Conservation (phyloP, 2,888 invertebrate genomes). For the Kuschelorhynchus macadamiae region DNA sequence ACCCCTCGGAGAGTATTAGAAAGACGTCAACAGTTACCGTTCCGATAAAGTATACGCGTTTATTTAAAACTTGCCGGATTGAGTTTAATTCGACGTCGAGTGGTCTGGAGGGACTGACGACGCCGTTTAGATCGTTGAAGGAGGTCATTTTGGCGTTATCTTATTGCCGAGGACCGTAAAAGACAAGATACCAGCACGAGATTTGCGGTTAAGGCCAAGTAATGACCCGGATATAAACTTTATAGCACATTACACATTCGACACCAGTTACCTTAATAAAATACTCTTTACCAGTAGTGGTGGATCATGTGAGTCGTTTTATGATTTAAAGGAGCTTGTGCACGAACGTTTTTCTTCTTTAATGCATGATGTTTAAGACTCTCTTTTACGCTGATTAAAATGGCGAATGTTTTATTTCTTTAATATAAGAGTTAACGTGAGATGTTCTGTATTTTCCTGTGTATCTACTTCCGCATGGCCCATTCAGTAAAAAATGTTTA, state of each 20-base stretch:
- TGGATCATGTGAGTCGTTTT: slow-evolving; percentile 9
- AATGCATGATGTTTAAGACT: no score
- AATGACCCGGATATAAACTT: slow-evolving; percentile 68
- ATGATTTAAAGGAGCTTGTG: background rate
- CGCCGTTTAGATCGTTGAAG: slow-evolving; percentile 63
- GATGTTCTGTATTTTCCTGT: no score
- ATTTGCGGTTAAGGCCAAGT: slow-evolving; percentile 67
- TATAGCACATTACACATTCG: slow-evolving; percentile 69
- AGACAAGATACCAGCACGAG: slow-evolving; percentile 65
- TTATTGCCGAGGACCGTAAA: slow-evolving; percentile 65
- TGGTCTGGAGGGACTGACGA: slow-evolving; percentile 64
- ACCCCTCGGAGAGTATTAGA: background rate
- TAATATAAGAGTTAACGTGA: no score
- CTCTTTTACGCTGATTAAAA: no score
- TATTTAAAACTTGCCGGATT: slow-evolving; percentile 57
- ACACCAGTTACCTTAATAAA: slow-evolving; percentile 69
- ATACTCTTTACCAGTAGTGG: slow-evolving; percentile 59
- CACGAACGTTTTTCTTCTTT: background rate
- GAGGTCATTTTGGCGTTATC: slow-evolving; percentile 67
- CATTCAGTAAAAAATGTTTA: no score
- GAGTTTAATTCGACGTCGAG: slow-evolving; percentile 62
- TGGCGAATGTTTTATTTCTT: no score
- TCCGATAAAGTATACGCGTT: slow-evolving; percentile 43
- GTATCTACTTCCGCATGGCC: no score
- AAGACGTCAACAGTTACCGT: slow-evolving; percentile 13